These are phyloP conservation scores for Scaeva pyrastri DNA, from an alignment of 2,888 invertebrate genomes.

Conservation along the genomic window DNA sequence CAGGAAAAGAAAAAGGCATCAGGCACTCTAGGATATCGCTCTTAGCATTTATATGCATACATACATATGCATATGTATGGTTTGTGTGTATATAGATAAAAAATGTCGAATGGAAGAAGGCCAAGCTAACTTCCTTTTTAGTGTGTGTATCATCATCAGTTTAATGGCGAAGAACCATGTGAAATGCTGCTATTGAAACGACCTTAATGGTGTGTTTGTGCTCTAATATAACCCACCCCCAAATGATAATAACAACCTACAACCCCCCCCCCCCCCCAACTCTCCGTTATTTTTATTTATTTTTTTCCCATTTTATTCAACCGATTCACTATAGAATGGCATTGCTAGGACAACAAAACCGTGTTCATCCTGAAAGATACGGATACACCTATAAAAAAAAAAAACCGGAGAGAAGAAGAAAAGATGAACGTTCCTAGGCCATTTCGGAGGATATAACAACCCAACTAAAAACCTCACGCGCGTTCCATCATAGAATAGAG, in stretches of 20 bases:
- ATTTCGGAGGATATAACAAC: neutral
- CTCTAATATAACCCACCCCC: conserved; percentile 61
- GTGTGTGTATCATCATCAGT: conserved; percentile 42
- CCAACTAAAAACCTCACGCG: conserved; percentile 50
- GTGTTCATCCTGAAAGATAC: conserved; percentile 33
- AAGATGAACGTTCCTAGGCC: conserved; percentile 20
- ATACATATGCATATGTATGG: neutral
- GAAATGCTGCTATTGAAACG: conserved; percentile 56
- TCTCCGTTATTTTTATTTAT: conserved; percentile 3
- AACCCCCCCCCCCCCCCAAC: neutral
- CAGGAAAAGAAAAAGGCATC: neutral
- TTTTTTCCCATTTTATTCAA: neutral
- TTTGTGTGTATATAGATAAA: no score
- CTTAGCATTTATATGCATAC: conserved; percentile 23
- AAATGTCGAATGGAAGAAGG: conserved; percentile 17
- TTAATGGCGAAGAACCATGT: conserved; percentile 56
- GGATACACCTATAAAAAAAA: conserved; percentile 9
- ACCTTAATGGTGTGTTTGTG: conserved; percentile 71
- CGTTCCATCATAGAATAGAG: neutral
- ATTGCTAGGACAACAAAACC: conserved; percentile 43
- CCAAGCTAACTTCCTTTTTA: conserved; percentile 32
- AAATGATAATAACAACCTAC: conserved; percentile 58
- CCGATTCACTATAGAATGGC: neutral
- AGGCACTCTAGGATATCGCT: neutral
- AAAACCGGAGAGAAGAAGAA: neutral